These are phyloP conservation scores for Hemicordylus capensis DNA, from an alignment of 2,113 vertebrate species.

Conservation along the genomic window DNA sequence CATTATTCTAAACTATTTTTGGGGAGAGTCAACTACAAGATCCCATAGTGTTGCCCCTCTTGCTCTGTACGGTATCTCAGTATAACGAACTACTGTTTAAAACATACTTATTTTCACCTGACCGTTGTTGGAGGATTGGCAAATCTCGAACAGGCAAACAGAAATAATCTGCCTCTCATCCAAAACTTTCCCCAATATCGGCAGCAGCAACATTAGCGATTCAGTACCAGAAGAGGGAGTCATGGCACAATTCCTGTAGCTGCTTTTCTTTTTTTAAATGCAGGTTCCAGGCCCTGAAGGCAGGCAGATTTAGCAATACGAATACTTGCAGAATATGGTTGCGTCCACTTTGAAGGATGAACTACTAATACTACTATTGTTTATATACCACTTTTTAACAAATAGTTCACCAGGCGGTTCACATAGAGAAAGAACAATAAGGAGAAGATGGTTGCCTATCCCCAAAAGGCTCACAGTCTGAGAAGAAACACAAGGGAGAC, in stretches of 20 bases:
- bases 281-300: not conserved
- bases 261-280: not conserved
- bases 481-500: too few species aligned
- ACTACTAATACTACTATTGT: too few species aligned
- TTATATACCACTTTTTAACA: too few species aligned
- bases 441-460: too few species aligned
- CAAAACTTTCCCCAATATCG: not conserved
- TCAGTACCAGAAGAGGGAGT: slow-evolving; percentile 21
- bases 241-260: not conserved
- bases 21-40: not conserved
- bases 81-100: not conserved
- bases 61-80: not conserved
- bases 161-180: not conserved
- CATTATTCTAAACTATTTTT: not conserved
- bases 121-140: not conserved
- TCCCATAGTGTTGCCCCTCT: not conserved
- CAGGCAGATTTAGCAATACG: not conserved
- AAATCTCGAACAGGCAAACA: not conserved
- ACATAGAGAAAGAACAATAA: too few species aligned
- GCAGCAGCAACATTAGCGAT: not conserved
- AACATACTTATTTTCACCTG: not conserved
- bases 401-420: too few species aligned
- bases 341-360: not conserved
- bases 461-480: too few species aligned
- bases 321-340: not conserved